Percentiles rank a stretch among this genome's conserved stretches.
Conservation (phyloP, 2,113 vertebrate genomes). For the Alectura lathami region DNA sequence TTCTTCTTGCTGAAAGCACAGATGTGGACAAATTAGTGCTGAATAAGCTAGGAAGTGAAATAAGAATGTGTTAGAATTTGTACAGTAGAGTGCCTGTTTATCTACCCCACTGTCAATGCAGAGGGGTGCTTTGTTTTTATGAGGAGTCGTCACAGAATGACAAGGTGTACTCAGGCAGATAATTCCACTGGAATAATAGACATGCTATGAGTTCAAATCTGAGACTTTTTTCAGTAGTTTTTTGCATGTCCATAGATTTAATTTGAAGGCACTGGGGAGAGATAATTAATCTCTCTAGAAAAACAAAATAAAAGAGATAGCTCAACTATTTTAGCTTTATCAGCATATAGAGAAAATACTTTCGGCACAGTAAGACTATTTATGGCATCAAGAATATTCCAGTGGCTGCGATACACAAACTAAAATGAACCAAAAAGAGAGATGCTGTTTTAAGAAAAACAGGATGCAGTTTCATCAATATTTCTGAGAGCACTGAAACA, state of each 20-base stretch:
- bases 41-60: not conserved
- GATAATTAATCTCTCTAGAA: not conserved
- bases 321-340: not conserved
- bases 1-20: not conserved
- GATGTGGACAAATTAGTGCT: not conserved
- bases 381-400: not conserved
- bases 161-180: not conserved
- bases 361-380: not conserved
- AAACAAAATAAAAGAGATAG: not conserved
- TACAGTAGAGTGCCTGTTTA: not conserved
- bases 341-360: not conserved
- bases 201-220: not conserved
- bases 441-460: slow-evolving; percentile 29
- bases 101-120: not conserved
- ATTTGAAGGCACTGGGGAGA: not conserved
- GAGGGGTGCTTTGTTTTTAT: not conserved
- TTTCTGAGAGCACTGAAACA: slow-evolving; percentile 59
- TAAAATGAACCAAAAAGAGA: not conserved
- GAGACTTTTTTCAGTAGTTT: not conserved
- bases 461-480: slow-evolving; percentile 56
- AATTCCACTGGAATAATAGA: not conserved
- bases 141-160: not conserved
- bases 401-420: not conserved
- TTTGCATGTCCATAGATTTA: not conserved
- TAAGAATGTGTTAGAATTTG: not conserved